phyloP scores from a whole-genome alignment of 2,797 vertebrate species.

The Halcyon smyrnensis region DNA sequence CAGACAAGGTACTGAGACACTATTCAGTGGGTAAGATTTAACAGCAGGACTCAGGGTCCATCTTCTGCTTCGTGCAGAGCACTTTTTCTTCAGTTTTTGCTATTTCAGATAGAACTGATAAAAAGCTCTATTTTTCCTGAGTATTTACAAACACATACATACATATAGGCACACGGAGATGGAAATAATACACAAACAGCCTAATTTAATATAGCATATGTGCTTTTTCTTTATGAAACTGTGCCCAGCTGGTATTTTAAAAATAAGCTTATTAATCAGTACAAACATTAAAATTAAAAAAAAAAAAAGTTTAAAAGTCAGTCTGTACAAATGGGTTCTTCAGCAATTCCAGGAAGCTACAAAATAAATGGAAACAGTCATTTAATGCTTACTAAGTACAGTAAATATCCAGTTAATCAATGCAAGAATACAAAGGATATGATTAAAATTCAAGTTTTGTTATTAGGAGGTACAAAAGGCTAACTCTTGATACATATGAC shows the following conservation, averaged over 20 bases:
- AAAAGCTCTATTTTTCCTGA: not conserved
- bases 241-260: not conserved
- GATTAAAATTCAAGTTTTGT: slow-evolving; percentile 3
- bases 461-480: slow-evolving; percentile 24
- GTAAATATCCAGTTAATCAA: not conserved
- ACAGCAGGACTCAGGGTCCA: not conserved
- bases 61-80: not conserved
- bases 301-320: not conserved
- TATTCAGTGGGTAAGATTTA: not conserved
- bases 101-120: not conserved
- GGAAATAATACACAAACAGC: not conserved
- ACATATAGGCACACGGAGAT: not conserved
- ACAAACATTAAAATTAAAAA: not conserved
- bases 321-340: not conserved
- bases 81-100: not conserved
- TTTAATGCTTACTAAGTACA: not conserved
- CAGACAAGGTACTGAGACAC: not conserved
- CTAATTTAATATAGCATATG: not conserved
- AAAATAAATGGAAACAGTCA: slow-evolving; percentile 13
- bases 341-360: not conserved
- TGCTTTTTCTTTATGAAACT: not conserved
- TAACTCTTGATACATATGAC: not conserved
- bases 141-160: not conserved
- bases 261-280: not conserved
- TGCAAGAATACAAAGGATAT: slow-evolving; percentile 19